Evolutionary conservation across 2,888 invertebrate genomes (phyloP), one percentile per base, ranked within the genome.

Genomic region (Folsomia manolachei): DNA sequence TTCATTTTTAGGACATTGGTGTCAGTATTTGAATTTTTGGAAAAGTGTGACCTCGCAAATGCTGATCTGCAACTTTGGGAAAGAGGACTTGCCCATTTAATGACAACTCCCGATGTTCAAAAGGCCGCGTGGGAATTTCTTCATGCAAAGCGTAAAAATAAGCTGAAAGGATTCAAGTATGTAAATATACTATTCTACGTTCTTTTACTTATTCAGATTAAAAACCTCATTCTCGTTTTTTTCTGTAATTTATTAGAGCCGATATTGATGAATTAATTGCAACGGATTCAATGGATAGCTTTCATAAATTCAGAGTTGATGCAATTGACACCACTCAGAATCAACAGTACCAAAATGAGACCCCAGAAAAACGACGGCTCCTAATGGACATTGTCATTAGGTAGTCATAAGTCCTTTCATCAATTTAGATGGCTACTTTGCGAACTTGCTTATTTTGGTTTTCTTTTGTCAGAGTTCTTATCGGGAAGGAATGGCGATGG

Each of bases 51-150:
- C 19, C 68, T 73, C 56, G 77, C 75, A 0, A 74, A 72, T 65
- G 70, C 72, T 1, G 75, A 75, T 27, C 75, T 71, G 27, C 61
- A 64, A 25, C 53, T 77, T 9, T 77, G 77, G 77, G 74, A 77
- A 70, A 66, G 60, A 19, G 63, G 74, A 25, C 53, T 77, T 1
- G 72, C 73, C 25, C 73, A 67, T 51, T 61, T 77, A 1, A 75
- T 72, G 26, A 72, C 73, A 26, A 18, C 56, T 21, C 71, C 63
- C 11, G 75, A 75, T 7, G 72, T 75, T 39, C 77, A 75, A 19
- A 77, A 75, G 27, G 70, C 77, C 21, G 72, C 72, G 14, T 77
- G 77, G 77, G 75, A 75, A 21, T 77, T 77, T 56, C 63, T 77
- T n/a, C 72, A 69, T 62, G 72, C 77, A 0, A 77, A 75, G 61